Base-by-base conservation (phyloP, 2,113 vertebrate genomes). In the Mormyrus lacerda region DNA sequence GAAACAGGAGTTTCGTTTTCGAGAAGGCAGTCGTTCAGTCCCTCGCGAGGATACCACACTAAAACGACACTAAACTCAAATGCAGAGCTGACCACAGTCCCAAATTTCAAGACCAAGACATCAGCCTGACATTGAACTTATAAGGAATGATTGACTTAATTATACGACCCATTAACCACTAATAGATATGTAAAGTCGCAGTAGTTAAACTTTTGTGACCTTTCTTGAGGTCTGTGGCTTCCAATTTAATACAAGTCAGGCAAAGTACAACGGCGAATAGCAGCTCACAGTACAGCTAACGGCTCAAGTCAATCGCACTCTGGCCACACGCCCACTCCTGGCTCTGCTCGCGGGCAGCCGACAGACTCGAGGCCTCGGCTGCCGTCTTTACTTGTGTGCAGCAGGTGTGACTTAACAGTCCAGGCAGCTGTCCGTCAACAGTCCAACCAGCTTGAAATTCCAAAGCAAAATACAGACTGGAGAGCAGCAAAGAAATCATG, bases 361-460 rank as follows among this genome's bases (percentile, higher is more conserved):
- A 1, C 27, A 11, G 61, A 69, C 10, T 31, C 0, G n/a, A 31
- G 11, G 44, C 24, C 44, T 48, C 45, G 21, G 45, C 83, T 85
- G 45, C 83, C 11, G 9, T 27, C 47, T n/a, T 85, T 47, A 85
- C n/a, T 85, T 21, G 21, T 8, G 44, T 50, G 24, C 83, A 47
- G 47, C 83, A 85, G 83, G 44, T 85, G 83, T 50, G 47, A 50
- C n/a, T 85, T 85, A 85, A 50, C 24, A 47, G n/a, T 27, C 44
- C n/a, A 45, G 21, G 47, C 42, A 85, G 44, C 83, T 85, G 83
- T 31, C 83, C 24, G 10, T 85, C 47, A 85, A 85, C 10, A 24
- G 83, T 85, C 83, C 47, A 50, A 27, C 44, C 83, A 85, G n/a
- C 83, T 85, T 85, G 21, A 27, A 47, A 85, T 85, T 85, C 83